Conservation (phyloP, 23 tunicate species). For the Styela plicata region DNA sequence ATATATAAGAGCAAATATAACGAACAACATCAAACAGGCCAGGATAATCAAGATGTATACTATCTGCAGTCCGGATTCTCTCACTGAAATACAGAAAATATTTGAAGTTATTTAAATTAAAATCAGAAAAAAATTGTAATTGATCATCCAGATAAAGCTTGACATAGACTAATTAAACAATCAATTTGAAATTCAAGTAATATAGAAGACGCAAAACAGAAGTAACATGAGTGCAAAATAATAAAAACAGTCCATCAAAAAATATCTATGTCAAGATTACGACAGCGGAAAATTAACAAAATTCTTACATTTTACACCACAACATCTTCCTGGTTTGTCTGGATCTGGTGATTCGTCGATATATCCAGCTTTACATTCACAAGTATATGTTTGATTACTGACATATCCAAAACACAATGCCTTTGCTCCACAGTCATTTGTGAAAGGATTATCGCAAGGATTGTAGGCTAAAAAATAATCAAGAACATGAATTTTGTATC, state of each 20-base stretch:
- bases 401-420: constrained; percentile 57
- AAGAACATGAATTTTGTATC: no score
- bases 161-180: no score
- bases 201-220: no score
- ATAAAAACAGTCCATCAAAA: no score
- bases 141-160: no score
- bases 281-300: neutral
- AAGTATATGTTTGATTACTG: constrained; percentile 36
- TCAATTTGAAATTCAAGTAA: no score
- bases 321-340: constrained; percentile 45
- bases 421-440: constrained; percentile 35
- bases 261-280: no score
- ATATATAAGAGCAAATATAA: constrained; percentile 39
- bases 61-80: constrained; percentile 25
- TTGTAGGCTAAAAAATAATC: constrained; percentile 38
- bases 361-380: constrained; percentile 52
- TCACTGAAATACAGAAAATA: constrained; percentile 28
- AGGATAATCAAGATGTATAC: constrained; percentile 59
- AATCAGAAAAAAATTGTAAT: no score
- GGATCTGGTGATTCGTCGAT: constrained; percentile 24
- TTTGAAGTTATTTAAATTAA: no score
- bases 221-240: no score
- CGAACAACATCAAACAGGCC: constrained; percentile 49
- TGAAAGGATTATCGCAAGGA: constrained; percentile 41
- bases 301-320: neutral